phyloP scores from a whole-genome alignment of 2,113 vertebrate species.

The Sorex araneus region DNA sequence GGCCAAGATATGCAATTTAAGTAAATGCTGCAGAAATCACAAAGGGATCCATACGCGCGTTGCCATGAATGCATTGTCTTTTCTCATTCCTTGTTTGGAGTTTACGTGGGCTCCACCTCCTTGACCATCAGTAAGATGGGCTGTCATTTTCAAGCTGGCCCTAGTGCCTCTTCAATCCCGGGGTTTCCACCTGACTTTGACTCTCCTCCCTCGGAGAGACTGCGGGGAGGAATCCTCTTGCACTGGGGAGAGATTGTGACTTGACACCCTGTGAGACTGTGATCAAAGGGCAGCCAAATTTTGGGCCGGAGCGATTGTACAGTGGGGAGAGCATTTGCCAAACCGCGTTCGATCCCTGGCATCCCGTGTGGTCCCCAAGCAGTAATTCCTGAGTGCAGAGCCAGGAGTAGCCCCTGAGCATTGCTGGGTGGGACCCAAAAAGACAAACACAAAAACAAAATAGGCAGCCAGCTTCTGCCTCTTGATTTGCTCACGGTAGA shows the following conservation, averaged over 20 bases:
- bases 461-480: not conserved
- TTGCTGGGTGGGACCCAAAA: too few species aligned
- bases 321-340: too few species aligned
- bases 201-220: not conserved
- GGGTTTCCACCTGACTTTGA: not conserved
- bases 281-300: not conserved
- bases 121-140: not conserved
- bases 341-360: too few species aligned
- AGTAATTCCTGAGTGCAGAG: too few species aligned
- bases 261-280: not conserved
- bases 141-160: not conserved
- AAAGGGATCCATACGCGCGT: not conserved
- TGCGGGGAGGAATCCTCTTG: not conserved
- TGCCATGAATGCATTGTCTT: not conserved
- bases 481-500: not conserved
- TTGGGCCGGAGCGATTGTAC: too few species aligned
- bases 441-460: too few species aligned
- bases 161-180: rapidly evolving
- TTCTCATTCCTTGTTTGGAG: not conserved
- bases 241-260: not conserved
- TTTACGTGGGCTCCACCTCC: too few species aligned
- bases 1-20: not conserved
- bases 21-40: not conserved
- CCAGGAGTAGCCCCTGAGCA: too few species aligned
- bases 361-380: too few species aligned